Conservation (phyloP, 2,113 vertebrate species). For the Passer domesticus region DNA sequence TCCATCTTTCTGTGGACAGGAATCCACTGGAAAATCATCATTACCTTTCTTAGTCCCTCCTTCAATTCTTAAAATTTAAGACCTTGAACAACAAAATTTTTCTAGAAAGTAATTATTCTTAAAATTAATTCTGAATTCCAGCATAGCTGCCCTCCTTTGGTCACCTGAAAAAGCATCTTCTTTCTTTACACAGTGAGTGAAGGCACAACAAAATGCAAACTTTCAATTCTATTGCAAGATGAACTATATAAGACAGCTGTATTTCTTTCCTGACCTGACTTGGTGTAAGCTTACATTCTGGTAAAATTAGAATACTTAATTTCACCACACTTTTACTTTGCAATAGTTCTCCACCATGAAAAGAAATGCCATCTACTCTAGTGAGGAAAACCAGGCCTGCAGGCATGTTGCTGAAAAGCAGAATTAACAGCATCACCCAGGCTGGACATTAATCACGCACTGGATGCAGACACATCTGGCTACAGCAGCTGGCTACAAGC, state of each 20-base stretch:
- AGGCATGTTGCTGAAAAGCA: background rate
- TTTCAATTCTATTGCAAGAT: background rate
- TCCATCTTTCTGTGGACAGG: background rate
- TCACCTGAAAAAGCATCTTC: background rate
- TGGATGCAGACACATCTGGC: background rate
- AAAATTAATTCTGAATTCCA: background rate
- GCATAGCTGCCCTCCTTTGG: background rate
- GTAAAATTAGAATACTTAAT: background rate
- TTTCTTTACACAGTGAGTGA: background rate
- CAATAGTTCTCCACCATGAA: background rate
- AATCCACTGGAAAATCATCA: background rate
- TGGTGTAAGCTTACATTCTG: background rate
- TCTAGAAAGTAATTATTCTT: background rate
- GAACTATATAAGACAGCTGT: background rate
- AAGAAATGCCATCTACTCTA: background rate
- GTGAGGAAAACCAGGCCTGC: background rate
- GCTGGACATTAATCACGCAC: fast-evolving
- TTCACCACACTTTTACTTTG: background rate
- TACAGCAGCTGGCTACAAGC: background rate
- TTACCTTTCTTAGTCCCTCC: background rate
- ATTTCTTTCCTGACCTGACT: background rate
- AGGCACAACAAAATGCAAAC: background rate
- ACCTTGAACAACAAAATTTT: background rate
- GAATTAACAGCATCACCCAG: background rate
- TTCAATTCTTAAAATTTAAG: background rate